These are phyloP conservation scores for Anodontia alba DNA, from an alignment of 2,888 invertebrate genomes.

Conservation along the genomic window DNA sequence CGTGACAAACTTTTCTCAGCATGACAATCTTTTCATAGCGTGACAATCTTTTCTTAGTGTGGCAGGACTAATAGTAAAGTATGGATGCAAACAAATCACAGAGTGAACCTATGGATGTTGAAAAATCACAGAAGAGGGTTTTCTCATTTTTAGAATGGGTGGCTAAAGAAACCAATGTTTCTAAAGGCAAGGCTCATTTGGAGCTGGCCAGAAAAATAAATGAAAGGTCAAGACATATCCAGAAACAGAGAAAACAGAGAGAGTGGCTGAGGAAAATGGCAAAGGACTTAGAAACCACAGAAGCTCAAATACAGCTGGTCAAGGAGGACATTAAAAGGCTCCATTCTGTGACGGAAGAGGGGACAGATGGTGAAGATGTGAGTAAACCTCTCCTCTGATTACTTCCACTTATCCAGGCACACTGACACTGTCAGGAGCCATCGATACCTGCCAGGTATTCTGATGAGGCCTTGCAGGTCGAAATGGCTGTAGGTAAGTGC, in stretches of 20 bases:
- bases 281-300: neutral
- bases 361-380: neutral
- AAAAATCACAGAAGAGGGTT: neutral
- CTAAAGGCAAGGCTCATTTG: slow-evolving; percentile 2
- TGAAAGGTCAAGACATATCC: neutral
- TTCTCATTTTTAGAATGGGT: neutral
- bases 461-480: neutral
- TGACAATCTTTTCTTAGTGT: too few species aligned
- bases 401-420: neutral
- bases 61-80: too few species aligned
- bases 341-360: neutral
- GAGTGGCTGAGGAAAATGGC: neutral
- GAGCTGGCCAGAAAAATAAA: neutral
- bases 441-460: neutral
- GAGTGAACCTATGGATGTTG: too few species aligned
- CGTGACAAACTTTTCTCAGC: neutral
- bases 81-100: too few species aligned
- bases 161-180: slow-evolving; percentile 1
- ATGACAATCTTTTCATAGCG: neutral
- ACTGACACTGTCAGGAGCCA: neutral
- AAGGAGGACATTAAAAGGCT: neutral
- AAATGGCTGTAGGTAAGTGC: neutral
- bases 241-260: slow-evolving; percentile 4
- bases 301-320: neutral
- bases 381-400: neutral